phyloP scores from a whole-genome alignment of 2,888 invertebrate genomes.

The Thumatha senex region DNA sequence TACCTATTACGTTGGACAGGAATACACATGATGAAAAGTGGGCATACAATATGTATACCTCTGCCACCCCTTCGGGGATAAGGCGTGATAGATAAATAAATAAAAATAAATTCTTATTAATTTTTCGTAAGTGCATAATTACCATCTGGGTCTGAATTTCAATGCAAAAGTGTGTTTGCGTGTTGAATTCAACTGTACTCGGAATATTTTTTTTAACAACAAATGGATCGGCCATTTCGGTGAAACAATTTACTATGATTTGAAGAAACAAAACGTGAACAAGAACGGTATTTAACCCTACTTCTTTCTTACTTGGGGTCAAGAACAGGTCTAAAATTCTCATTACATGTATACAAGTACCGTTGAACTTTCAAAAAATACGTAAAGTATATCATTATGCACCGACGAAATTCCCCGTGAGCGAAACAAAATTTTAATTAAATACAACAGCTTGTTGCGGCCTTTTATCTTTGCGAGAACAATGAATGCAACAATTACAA shows the following conservation, averaged over 20 bases:
- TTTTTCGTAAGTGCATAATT: too few relatives aligned
- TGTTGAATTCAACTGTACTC: too few relatives aligned
- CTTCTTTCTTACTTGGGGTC: constrained; percentile 6
- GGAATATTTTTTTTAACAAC: too few relatives aligned
- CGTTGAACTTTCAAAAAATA: constrained; percentile 39
- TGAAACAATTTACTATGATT: neutral
- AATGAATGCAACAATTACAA: constrained; percentile 75
- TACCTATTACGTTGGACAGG: too few relatives aligned
- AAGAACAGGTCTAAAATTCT: constrained; percentile 35
- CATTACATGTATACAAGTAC: constrained; percentile 33
- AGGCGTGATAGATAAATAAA: too few relatives aligned
- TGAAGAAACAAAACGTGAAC: constrained; percentile 1
- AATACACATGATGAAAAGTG: too few relatives aligned
- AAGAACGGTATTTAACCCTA: neutral
- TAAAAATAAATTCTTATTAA: too few relatives aligned
- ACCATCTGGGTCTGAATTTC: too few relatives aligned
- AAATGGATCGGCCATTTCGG: too few relatives aligned
- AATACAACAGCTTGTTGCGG: constrained; percentile 59
- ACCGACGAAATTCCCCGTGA: constrained; percentile 39
- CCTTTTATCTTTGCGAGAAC: constrained; percentile 68
- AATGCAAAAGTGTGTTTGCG: too few relatives aligned
- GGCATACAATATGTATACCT: too few relatives aligned
- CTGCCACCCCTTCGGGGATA: too few relatives aligned
- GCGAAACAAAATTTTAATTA: constrained; percentile 72
- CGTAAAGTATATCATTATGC: constrained; percentile 41